phyloP scores from a whole-genome alignment of 2,888 invertebrate species.

The Alsophila aescularia region DNA sequence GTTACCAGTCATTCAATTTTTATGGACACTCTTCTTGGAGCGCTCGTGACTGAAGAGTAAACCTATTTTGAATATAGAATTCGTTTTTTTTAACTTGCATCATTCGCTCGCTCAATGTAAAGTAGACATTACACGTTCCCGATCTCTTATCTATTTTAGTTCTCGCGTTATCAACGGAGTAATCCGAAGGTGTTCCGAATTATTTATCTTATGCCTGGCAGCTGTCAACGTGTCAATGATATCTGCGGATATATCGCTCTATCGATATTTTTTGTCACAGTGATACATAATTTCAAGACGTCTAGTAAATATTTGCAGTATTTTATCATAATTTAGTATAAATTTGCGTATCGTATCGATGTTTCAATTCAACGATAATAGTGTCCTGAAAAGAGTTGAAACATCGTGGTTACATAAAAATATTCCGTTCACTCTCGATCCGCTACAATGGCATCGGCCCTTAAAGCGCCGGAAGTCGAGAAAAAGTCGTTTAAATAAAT shows the following conservation, averaged over 20 bases:
- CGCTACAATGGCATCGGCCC: too few species aligned
- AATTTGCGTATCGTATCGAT: too few species aligned
- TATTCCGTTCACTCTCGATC: too few species aligned
- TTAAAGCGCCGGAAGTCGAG: too few species aligned
- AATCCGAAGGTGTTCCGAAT: constrained; percentile 48
- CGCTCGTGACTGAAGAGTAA: too few species aligned
- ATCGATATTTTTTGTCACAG: constrained; percentile 43
- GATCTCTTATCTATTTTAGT: constrained; percentile 48
- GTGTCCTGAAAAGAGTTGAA: too few species aligned
- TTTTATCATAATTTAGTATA: too few species aligned
- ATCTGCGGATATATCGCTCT: constrained; percentile 62
- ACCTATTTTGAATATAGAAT: too few species aligned
- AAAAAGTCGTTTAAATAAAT: too few species aligned
- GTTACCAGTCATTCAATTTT: background rate
- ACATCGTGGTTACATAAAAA: too few species aligned
- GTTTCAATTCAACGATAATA: too few species aligned
- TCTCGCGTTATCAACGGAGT: constrained; percentile 60
- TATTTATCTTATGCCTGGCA: constrained; percentile 58
- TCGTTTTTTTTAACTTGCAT: background rate
- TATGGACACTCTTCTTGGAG: background rate
- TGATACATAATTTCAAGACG: constrained; percentile 37
- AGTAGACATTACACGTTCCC: constrained; percentile 20
- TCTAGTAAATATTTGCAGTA: constrained; percentile 14
- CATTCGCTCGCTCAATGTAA: background rate
- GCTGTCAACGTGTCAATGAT: constrained; percentile 75